Percentiles rank a stretch among this genome's conserved stretches.
phyloP scores from a whole-genome alignment of 2,113 vertebrate genomes.

The Butastur rufipennis region DNA sequence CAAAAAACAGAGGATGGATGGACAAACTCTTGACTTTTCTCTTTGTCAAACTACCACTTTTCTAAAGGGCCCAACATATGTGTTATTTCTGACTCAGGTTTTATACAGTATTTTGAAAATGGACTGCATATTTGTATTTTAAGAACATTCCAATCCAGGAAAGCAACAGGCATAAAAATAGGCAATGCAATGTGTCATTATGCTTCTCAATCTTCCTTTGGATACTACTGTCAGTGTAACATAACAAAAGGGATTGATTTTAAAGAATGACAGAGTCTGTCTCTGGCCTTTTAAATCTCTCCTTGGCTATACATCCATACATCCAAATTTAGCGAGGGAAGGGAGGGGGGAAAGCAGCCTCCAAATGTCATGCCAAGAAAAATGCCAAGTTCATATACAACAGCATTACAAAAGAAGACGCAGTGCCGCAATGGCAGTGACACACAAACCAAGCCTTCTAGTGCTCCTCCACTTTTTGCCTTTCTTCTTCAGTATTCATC shows the following conservation, averaged over 20 bases:
- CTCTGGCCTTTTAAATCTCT: neutral
- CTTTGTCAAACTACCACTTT: neutral
- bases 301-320: neutral
- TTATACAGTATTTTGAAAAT: neutral
- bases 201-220: neutral
- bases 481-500: neutral
- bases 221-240: neutral
- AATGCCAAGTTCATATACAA: neutral
- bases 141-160: neutral
- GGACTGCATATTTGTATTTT: neutral
- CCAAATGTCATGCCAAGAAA: neutral
- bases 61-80: neutral
- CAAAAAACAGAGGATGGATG: neutral
- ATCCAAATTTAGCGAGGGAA: neutral
- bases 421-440: neutral
- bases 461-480: neutral
- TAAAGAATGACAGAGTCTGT: neutral
- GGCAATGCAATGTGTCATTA: neutral
- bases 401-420: neutral
- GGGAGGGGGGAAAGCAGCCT: neutral
- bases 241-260: neutral
- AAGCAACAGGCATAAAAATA: neutral
- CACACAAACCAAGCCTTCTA: neutral
- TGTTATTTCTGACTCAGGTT: neutral
- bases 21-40: neutral